Conservation (phyloP, 2,888 invertebrate genomes). For the Ectemnius lituratus region DNA sequence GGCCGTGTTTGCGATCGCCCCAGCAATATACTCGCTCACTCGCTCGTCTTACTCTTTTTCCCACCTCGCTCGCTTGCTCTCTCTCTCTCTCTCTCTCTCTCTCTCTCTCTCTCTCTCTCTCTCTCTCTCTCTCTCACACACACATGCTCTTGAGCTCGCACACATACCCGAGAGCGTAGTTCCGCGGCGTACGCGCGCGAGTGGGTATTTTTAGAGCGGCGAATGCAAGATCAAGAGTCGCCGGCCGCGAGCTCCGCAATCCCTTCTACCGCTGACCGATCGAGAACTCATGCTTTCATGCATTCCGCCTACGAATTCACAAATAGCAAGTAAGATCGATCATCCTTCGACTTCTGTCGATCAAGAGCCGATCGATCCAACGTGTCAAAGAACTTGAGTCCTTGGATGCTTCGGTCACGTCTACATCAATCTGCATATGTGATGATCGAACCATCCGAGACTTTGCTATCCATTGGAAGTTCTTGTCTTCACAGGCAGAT, state of each 20-base stretch:
- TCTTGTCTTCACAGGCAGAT: too few relatives aligned
- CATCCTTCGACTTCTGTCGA: too few relatives aligned
- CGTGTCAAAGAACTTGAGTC: too few relatives aligned
- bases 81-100: too few relatives aligned
- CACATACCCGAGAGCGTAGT: constrained; percentile 54
- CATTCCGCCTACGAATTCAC: constrained; percentile 19
- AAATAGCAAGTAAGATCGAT: background rate
- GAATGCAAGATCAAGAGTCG: constrained; percentile 67
- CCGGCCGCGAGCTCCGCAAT: constrained; percentile 9
- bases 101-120: too few relatives aligned
- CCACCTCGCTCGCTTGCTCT: constrained; percentile 69
- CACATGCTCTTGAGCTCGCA: background rate
- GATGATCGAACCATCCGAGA: too few relatives aligned
- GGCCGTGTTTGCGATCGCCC: constrained; percentile 26
- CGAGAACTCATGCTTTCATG: background rate
- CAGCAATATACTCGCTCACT: constrained; percentile 60
- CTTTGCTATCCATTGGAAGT: too few relatives aligned
- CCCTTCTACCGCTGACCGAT: background rate
- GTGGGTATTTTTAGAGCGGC: constrained; percentile 79
- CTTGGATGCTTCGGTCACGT: too few relatives aligned
- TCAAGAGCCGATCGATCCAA: too few relatives aligned
- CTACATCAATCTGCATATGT: too few relatives aligned
- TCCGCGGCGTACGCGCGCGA: constrained; percentile 71
- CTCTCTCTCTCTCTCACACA: too few relatives aligned
- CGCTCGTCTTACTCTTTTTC: constrained; percentile 72